Percentiles rank a stretch among this genome's conserved stretches.
phyloP scores from a whole-genome alignment of 2,797 vertebrate species.

The Trichosurus vulpecula region DNA sequence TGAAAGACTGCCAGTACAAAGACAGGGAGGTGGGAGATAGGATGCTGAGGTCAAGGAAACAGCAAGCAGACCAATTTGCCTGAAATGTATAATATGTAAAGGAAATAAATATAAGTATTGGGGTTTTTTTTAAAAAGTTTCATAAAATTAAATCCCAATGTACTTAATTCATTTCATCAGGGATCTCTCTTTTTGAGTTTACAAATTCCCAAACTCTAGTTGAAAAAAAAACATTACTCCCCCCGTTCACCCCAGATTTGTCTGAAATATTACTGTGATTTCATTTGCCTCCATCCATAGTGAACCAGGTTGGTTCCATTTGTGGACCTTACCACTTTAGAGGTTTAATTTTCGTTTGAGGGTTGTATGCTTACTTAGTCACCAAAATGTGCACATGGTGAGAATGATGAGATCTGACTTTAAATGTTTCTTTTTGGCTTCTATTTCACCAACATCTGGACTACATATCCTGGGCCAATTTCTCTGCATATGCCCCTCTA shows the following conservation, averaged over 20 bases:
- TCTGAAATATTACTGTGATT: conserved; percentile 9
- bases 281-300: neutral
- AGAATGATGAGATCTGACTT: conserved; percentile 3
- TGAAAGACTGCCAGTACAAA: neutral
- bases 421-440: conserved; percentile 45
- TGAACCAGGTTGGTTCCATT: neutral
- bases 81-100: neutral
- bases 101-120: neutral
- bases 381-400: conserved; percentile 27
- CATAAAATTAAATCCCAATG: neutral
- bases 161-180: neutral
- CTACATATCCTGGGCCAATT: conserved; percentile 34
- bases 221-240: conserved; percentile 10
- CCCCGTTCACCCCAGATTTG: neutral
- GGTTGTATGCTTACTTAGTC: conserved; percentile 47
- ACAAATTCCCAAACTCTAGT: conserved; percentile 30
- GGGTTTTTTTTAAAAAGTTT: neutral
- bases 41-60: neutral
- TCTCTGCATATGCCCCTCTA: conserved; percentile 53
- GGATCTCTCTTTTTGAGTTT: conserved; percentile 11
- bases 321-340: neutral
- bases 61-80: neutral
- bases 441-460: conserved; percentile 66
- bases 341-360: neutral
- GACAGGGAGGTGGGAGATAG: neutral